phyloP scores from a whole-genome alignment of 2,797 vertebrate genomes.

The Australoheros facetus region DNA sequence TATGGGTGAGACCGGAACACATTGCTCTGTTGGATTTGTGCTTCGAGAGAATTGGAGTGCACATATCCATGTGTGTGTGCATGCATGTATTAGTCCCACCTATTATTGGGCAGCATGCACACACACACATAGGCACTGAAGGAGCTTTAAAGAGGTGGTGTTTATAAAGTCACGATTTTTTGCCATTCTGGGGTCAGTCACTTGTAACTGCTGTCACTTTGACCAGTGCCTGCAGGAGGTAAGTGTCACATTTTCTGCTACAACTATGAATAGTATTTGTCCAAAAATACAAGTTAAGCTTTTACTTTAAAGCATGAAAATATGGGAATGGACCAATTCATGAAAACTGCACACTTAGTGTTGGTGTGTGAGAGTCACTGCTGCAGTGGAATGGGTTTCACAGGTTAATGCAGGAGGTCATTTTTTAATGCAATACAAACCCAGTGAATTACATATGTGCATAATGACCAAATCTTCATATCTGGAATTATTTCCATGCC shows the following conservation, averaged over 20 bases:
- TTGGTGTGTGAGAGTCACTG: background rate
- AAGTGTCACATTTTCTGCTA: constrained; percentile 50
- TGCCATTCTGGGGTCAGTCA: constrained; percentile 50
- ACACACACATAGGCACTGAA: constrained; percentile 20
- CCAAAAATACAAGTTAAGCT: constrained; percentile 12
- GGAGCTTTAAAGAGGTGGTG: constrained; percentile 58
- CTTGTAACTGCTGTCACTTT: constrained; percentile 47
- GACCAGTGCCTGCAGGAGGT: constrained; percentile 63
- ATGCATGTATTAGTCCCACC: constrained; percentile 46
- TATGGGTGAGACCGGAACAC: constrained; percentile 73
- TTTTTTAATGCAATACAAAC: background rate
- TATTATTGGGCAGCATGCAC: constrained; percentile 35
- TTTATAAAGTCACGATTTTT: constrained; percentile 73
- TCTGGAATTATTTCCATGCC: background rate
- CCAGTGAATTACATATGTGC: background rate
- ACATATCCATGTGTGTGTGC: constrained; percentile 17
- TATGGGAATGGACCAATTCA: background rate
- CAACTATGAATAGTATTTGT: background rate
- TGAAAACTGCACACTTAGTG: background rate
- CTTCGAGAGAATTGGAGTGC: constrained; percentile 25
- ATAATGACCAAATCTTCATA: background rate
- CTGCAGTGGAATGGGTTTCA: constrained; percentile 2
- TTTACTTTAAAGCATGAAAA: constrained; percentile 7
- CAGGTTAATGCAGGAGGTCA: background rate
- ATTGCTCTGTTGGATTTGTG: constrained; percentile 21